Percentiles rank a stretch among this genome's conserved stretches.
These are phyloP conservation scores for Andrena cerasifolii DNA, from an alignment of 1,140 invertebrate species.

Conservation along the genomic window DNA sequence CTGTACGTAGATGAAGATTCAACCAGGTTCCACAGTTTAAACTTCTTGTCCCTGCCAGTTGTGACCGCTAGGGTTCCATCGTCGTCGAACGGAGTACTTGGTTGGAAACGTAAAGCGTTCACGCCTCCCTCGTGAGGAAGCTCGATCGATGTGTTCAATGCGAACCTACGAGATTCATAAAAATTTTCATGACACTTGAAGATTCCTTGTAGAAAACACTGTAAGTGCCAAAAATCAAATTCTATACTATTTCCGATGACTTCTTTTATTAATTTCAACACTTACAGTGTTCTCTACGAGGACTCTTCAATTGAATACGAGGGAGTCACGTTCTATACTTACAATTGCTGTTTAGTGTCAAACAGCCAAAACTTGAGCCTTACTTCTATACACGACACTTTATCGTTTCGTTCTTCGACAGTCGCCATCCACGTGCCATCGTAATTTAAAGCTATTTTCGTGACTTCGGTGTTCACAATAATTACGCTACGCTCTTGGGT, in stretches of 20 bases:
- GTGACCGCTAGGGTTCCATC: conserved; percentile 84
- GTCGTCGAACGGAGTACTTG: conserved; percentile 76
- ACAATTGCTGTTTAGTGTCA: conserved; percentile 85
- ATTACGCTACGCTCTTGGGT: conserved; percentile 84
- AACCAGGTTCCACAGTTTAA: conserved; percentile 88
- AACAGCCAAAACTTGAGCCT: conserved; percentile 92
- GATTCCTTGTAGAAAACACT: too few species aligned
- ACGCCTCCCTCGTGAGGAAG: conserved; percentile 87
- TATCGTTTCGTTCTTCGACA: conserved; percentile 86
- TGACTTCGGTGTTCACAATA: conserved; percentile 88
- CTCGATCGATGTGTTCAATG: conserved; percentile 89
- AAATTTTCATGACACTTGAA: conserved; percentile 30
- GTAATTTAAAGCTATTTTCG: conserved; percentile 85
- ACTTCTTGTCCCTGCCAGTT: conserved; percentile 86
- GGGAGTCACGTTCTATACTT: conserved; percentile 59
- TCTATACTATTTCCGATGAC: too few species aligned
- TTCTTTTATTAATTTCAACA: too few species aligned
- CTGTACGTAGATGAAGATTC: conserved; percentile 83
- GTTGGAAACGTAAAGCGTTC: conserved; percentile 85
- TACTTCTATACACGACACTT: conserved; percentile 84
- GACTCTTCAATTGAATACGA: too few species aligned
- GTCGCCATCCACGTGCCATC: conserved; percentile 91
- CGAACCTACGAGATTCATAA: conserved; percentile 82
- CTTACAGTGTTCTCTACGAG: too few species aligned
- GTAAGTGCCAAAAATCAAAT: too few species aligned